These are phyloP conservation scores for Oscheius sp. DNA, from an alignment of 1,140 invertebrate species.

Conservation along the genomic window DNA sequence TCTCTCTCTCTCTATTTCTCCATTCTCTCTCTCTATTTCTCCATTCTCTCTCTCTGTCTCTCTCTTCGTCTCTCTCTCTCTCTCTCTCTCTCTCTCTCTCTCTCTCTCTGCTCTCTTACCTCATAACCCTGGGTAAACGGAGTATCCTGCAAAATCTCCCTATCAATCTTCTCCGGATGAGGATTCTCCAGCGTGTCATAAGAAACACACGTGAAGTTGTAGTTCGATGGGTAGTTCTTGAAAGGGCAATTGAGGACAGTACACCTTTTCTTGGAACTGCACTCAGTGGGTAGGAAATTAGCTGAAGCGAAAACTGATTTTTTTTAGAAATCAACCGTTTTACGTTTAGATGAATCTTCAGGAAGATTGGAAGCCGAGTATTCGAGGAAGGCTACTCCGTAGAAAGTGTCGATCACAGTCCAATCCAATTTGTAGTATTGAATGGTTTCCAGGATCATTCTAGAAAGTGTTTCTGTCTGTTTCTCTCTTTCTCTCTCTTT, in stretches of 20 bases:
- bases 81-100: no score
- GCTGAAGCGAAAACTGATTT: slow-evolving; percentile 45
- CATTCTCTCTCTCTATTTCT: no score
- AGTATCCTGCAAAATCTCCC: slow-evolving; percentile 46
- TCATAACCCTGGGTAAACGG: slow-evolving; percentile 37
- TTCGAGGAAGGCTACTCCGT: background rate
- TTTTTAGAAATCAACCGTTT: background rate
- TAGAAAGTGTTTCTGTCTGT: no score
- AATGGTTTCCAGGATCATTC: no score
- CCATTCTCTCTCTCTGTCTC: no score
- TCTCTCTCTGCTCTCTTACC: no score
- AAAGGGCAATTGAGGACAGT: slow-evolving; percentile 54
- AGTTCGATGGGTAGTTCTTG: slow-evolving; percentile 35
- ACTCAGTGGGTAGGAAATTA: slow-evolving; percentile 47
- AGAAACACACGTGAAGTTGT: slow-evolving; percentile 45
- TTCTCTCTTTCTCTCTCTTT: no score
- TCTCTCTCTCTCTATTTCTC: no score
- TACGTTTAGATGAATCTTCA: background rate
- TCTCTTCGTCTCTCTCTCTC: no score
- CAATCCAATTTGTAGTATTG: background rate
- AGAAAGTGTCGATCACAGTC: background rate
- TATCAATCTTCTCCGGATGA: slow-evolving; percentile 34
- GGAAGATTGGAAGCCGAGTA: background rate
- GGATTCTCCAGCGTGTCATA: slow-evolving; percentile 46
- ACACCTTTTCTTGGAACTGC: slow-evolving; percentile 43